Base-by-base conservation (phyloP, 2,113 vertebrate genomes). In the Phylloscopus trochilus region DNA sequence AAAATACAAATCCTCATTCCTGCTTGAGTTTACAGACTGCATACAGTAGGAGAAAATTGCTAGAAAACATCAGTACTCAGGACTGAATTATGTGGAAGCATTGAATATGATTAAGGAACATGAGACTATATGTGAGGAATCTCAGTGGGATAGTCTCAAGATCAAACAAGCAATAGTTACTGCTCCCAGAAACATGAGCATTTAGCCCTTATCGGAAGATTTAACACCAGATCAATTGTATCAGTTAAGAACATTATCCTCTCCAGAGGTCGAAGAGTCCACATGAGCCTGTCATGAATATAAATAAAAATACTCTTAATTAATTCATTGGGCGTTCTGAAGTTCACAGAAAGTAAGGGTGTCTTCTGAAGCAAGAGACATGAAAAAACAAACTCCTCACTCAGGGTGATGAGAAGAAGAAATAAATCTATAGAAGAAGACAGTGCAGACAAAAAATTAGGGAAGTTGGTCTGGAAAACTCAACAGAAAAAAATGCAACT, bases 51-150 rank as follows among this genome's bases (percentile, higher is more conserved):
- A 92, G 37, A 81, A 96, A 95, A 97, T 88, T 95, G 75, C 95
- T 79, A 74, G 76, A 52, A 90, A 95, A 81, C 87, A 70, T 6
- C 91, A 97, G 53, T 82, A 77, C 68, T 96, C 96, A 44, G 92
- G 91, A 58, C 87, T 96, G 92, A 98, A 91, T 78, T 83, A 67
- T 77, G 83, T 84, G 66, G 97, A 97, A 85, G 95, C 98, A 89
- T 11, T 94, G 33, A 96, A 69, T 90, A 43, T 93, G 30, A 89
- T 97, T 76, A 97, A 96, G 75, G 96, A 97, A 58, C 58, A 86
- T 24, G 96, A 97, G 77, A 96, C 92, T 76, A 7, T 96, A 59
- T 89, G 94, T 10, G 27, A 82, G 79, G 83, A 96, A 35, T 95
- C 94, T 73, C 97, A 80, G 85, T 86, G 79, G 67, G 93, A 97